Base-by-base conservation (phyloP, 2,113 vertebrate species). In the Sphaerodactylus townsendi region DNA sequence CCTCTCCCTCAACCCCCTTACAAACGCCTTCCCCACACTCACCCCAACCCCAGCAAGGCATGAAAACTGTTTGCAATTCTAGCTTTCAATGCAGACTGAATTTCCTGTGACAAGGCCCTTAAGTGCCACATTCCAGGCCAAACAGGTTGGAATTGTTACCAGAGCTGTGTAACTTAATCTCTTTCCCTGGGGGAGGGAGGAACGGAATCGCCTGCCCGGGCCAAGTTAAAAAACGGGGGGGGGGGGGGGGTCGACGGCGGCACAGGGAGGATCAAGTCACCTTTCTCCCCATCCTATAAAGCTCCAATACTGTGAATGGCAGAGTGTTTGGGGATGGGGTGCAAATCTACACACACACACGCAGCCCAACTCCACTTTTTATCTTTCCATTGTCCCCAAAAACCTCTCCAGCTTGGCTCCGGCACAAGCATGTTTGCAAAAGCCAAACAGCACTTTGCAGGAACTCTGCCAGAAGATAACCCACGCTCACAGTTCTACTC, bases 81-180 rank as follows among this genome's bases (percentile, higher is more conserved):
- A 89, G 85, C 90, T 91, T 91, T 91, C 90, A 91, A 83, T 88
- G 79, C 87, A 82, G 66, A 89, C 82, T 66, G 88, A 91, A 91
- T 91, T 91, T 91, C 90, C 90, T 89, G 90, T 87, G 87, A 85
- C 88, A 85, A 78, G 86, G 83, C 86, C 83, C 90, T 62, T 84
- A 80, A 87, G 83, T 82, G 86, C 81, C 85, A 87, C 90, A 91
- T 91, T 91, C 90, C 90, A 87, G 85, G 81, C 59, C 69, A 77
- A 79, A 85, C 90, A 91, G 90, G 90, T 91, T 91, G 88, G 83
- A 87, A 85, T 81, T 85, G 87, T 85, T 84, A 86, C 85, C 85
- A 86, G 73, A 86, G 79, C 85, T 23, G 14, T 86, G 85, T 86
- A 86, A 86, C 50, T 41, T 82, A 86, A 86, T 86, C 85, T 73